Percentiles rank a stretch among this genome's conserved stretches.
Evolutionary conservation across 2,797 vertebrate species (phyloP).

Genomic region (Lepilemur ruficaudatus): DNA sequence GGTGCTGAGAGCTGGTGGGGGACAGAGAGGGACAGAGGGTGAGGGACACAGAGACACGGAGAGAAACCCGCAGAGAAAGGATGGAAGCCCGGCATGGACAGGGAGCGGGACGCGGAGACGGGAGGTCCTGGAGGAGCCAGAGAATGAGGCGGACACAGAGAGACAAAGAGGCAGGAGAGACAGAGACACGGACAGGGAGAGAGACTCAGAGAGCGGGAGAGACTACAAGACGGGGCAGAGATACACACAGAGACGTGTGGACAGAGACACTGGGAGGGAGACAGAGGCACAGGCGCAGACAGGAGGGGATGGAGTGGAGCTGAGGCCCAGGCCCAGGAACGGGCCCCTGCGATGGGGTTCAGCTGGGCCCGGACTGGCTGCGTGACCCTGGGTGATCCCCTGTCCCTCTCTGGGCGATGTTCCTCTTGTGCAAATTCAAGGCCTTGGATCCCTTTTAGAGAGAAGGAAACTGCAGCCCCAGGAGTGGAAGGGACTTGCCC

Average conservation of each 20-base stretch:
- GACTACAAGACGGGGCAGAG: neutral
- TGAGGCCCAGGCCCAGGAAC: neutral
- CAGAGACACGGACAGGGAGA: rapidly evolving
- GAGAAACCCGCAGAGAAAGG: neutral
- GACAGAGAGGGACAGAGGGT: neutral
- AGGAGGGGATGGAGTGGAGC: rapidly evolving
- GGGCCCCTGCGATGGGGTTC: neutral
- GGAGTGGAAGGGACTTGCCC: neutral
- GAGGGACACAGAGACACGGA: rapidly evolving
- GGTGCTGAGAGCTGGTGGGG: neutral
- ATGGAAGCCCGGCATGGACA: neutral
- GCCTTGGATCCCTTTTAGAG: neutral
- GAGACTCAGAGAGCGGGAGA: too few relatives aligned
- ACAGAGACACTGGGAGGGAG: neutral
- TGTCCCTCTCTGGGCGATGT: neutral
- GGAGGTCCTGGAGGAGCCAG: too few relatives aligned
- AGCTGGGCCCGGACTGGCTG: neutral
- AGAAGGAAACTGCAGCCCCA: neutral
- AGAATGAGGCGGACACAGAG: neutral
- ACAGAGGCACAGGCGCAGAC: neutral
- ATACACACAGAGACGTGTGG: rapidly evolving
- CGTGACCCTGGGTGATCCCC: neutral
- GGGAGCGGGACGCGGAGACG: neutral
- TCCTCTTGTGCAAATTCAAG: neutral
- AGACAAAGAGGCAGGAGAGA: neutral